Conservation (phyloP, 2,888 invertebrate genomes). For the Drosophila algonquin region DNA sequence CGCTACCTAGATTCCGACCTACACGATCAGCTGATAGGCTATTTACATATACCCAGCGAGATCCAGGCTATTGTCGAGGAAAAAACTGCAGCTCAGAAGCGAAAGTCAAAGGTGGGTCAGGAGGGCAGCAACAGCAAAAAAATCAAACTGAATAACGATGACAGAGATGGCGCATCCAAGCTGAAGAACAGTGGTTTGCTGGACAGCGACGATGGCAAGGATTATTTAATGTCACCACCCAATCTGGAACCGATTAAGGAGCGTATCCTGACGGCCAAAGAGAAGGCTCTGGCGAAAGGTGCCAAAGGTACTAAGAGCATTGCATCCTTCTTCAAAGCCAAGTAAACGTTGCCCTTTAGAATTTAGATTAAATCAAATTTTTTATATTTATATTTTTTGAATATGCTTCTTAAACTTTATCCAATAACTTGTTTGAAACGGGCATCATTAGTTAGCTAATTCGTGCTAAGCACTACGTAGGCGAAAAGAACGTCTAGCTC, state of each 20-base stretch:
- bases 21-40: conserved; percentile 86
- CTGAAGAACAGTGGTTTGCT: conserved; percentile 64
- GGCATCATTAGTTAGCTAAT: too few relatives aligned
- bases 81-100: conserved; percentile 84
- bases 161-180: conserved; percentile 82
- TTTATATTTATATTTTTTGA: background rate
- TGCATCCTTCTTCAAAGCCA: conserved; percentile 89
- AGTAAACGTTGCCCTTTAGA: conserved; percentile 39
- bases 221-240: conserved; percentile 32
- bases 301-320: conserved; percentile 92
- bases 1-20: conserved; percentile 91
- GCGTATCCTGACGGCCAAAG: conserved; percentile 87
- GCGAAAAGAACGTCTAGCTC: too few relatives aligned
- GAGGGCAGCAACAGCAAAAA: conserved; percentile 82
- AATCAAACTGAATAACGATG: conserved; percentile 78
- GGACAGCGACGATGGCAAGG: conserved; percentile 57
- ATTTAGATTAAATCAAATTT: background rate
- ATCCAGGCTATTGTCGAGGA: conserved; percentile 83
- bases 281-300: conserved; percentile 89
- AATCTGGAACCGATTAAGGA: conserved; percentile 67
- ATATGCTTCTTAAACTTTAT: background rate
- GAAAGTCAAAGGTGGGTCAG: conserved; percentile 85
- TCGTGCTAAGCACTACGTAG: too few relatives aligned
- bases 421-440: too few relatives aligned
- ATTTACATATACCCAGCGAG: conserved; percentile 85